Conservation (phyloP, 2,113 vertebrate species). For the Planiliza haematocheilus region DNA sequence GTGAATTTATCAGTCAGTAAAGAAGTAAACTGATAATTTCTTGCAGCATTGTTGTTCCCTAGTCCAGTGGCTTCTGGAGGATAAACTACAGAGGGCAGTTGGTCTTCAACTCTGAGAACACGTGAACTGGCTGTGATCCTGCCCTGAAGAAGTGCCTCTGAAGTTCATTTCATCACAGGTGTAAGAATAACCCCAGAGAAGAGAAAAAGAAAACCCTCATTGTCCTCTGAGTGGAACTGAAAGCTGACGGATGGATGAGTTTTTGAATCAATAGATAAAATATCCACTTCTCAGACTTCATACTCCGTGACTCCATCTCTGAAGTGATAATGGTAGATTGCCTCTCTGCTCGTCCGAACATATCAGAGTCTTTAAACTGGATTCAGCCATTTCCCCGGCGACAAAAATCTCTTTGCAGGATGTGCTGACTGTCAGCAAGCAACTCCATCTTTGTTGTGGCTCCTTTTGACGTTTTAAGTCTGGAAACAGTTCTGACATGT, state of each 20-base stretch:
- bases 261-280: not conserved
- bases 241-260: not conserved
- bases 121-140: too few species aligned
- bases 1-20: too few species aligned
- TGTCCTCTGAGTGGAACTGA: not conserved
- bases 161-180: too few species aligned
- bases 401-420: slow-evolving; percentile 32
- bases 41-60: too few species aligned
- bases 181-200: not conserved
- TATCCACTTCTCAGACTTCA: not conserved
- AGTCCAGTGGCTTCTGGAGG: too few species aligned
- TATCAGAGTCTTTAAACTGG: slow-evolving; percentile 14
- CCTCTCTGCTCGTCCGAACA: slow-evolving; percentile 49
- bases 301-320: not conserved
- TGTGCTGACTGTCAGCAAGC: slow-evolving; percentile 4
- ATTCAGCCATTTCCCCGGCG: slow-evolving; percentile 58
- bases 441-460: not conserved
- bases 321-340: not conserved
- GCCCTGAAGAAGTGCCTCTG: too few species aligned
- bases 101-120: too few species aligned
- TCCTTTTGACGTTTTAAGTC: slow-evolving; percentile 15
- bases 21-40: too few species aligned
- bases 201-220: not conserved
- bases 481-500: not conserved
- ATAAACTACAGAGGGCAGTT: too few species aligned